phyloP scores from a whole-genome alignment of 2,797 vertebrate species.

The Malurus splendens region DNA sequence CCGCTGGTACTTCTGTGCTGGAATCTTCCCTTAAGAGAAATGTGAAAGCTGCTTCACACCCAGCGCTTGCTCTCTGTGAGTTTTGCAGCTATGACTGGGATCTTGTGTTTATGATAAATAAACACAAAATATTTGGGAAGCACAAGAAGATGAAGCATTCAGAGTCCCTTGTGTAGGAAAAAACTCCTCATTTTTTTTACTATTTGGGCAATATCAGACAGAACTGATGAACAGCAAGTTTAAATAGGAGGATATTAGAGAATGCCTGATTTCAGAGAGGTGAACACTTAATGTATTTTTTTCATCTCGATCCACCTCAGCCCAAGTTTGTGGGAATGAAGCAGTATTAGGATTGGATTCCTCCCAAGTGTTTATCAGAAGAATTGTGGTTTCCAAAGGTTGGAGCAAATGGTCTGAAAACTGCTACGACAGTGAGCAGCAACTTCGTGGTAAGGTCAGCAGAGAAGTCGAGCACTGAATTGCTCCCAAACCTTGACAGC shows the following conservation, averaged over 20 bases:
- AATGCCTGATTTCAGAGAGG: background rate
- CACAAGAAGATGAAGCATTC: background rate
- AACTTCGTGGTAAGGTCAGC: background rate
- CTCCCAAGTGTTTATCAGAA: background rate
- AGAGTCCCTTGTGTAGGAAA: background rate
- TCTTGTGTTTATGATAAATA: background rate
- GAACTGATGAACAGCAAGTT: background rate
- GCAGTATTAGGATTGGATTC: background rate
- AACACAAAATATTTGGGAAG: background rate
- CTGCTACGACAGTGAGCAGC: background rate
- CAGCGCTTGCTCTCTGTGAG: background rate
- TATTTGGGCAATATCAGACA: background rate
- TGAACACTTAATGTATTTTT: background rate
- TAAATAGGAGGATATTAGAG: background rate
- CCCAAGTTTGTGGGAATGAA: background rate
- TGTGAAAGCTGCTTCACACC: background rate
- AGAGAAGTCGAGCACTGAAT: background rate
- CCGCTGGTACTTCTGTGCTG: background rate
- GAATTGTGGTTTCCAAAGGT: background rate
- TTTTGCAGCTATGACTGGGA: background rate
- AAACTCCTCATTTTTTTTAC: background rate
- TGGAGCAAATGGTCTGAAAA: background rate
- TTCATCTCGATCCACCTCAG: background rate
- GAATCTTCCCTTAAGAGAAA: conserved; percentile 22
- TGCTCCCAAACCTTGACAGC: background rate